These are phyloP conservation scores for Triops longicaudatus DNA, from an alignment of 1,140 invertebrate species.

Conservation along the genomic window DNA sequence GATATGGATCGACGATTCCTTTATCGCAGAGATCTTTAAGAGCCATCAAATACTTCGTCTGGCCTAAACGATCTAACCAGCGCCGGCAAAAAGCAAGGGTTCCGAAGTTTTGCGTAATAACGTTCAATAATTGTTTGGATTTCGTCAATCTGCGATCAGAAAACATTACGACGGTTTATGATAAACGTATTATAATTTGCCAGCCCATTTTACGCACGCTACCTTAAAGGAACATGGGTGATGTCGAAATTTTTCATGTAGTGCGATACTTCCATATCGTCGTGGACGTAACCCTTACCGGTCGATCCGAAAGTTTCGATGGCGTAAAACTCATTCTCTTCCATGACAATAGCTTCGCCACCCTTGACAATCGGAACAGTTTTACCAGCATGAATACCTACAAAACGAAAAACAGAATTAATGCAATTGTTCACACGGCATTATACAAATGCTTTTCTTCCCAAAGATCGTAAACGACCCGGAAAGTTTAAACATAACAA, in stretches of 20 bases:
- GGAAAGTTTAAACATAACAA: background rate
- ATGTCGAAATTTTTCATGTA: slow-evolving; percentile 99
- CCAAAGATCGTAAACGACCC: too few species aligned
- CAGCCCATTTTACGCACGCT: slow-evolving; percentile 18
- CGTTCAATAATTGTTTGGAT: slow-evolving; percentile 83
- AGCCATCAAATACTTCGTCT: slow-evolving; percentile 96
- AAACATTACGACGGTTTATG: slow-evolving; percentile 13
- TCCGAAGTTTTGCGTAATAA: slow-evolving; percentile 97
- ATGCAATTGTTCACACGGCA: background rate
- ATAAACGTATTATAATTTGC: background rate
- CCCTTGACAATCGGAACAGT: slow-evolving; percentile 99
- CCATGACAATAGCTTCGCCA: slow-evolving; percentile 94
- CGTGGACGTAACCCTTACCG: slow-evolving; percentile 90
- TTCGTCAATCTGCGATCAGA: slow-evolving; percentile 61
- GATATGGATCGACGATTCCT: slow-evolving; percentile 89
- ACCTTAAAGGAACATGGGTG: slow-evolving; percentile 74
- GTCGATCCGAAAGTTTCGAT: slow-evolving; percentile 99
- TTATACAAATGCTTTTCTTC: too few species aligned
- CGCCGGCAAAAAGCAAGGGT: slow-evolving; percentile 98
- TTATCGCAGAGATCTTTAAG: slow-evolving; percentile 98
- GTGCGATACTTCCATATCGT: slow-evolving; percentile 98
- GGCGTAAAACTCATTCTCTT: slow-evolving; percentile 98
- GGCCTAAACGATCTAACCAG: slow-evolving; percentile 94
- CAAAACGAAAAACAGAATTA: slow-evolving; percentile 27
- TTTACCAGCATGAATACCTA: slow-evolving; percentile 96